Percentiles rank a stretch among this genome's conserved stretches.
These are phyloP conservation scores for Clarias gariepinus DNA, from an alignment of 2,113 vertebrate genomes.

Conservation along the genomic window DNA sequence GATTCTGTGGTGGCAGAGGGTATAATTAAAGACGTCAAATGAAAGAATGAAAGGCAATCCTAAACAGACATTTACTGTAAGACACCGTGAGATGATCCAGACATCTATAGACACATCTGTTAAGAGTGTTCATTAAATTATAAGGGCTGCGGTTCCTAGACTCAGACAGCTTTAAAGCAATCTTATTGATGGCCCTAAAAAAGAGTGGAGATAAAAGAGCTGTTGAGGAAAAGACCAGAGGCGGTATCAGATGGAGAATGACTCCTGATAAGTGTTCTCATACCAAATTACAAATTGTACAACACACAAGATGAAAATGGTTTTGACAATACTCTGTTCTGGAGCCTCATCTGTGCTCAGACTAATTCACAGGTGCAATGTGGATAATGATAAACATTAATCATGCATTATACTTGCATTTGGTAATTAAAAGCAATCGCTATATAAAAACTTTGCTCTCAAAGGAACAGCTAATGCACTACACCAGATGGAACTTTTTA, in stretches of 20 bases:
- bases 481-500: slow-evolving; percentile 1
- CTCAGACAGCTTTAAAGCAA: slow-evolving; percentile 17
- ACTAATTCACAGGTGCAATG: slow-evolving; percentile 1
- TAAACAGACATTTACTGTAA: slow-evolving; percentile 15
- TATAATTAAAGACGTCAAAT: slow-evolving; percentile 1
- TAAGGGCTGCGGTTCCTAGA: not conserved
- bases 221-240: not conserved
- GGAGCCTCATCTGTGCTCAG: not conserved
- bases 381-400: slow-evolving; percentile 3
- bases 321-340: not conserved
- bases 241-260: slow-evolving; percentile 13
- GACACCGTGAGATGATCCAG: not conserved
- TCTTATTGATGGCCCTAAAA: slow-evolving; percentile 9
- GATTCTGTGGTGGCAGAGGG: not conserved
- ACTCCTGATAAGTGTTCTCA: slow-evolving; percentile 5
- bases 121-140: slow-evolving; percentile 29
- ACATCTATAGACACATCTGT: slow-evolving; percentile 8
- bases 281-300: not conserved
- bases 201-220: slow-evolving; percentile 17
- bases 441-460: not conserved
- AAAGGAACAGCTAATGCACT: not conserved
- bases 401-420: slow-evolving; percentile 18
- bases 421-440: slow-evolving; percentile 9
- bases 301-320: not conserved
- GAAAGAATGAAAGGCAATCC: not conserved